phyloP scores from a whole-genome alignment of 2,113 vertebrate species.

The Prinia subflava region DNA sequence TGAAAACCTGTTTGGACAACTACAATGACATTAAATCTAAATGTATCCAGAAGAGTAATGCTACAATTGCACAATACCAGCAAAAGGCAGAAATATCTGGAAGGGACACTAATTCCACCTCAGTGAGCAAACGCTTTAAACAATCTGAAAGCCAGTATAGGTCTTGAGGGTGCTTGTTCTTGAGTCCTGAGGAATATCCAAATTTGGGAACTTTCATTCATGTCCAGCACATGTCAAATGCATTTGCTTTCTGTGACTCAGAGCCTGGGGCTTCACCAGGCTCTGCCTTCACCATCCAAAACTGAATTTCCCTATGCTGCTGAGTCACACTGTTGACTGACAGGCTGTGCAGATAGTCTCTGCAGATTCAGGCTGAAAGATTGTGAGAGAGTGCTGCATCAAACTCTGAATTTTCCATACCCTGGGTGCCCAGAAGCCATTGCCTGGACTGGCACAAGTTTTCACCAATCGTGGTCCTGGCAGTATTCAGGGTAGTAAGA shows the following conservation, averaged over 20 bases:
- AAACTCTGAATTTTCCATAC: neutral
- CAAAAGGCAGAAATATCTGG: neutral
- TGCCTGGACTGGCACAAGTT: neutral
- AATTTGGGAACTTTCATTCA: neutral
- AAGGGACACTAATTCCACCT: neutral
- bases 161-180: neutral
- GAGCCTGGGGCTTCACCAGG: neutral
- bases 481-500: neutral
- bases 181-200: neutral
- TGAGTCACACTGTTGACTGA: slow-evolving; percentile 15
- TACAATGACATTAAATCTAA: neutral
- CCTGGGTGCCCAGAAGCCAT: neutral
- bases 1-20: neutral
- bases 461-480: neutral
- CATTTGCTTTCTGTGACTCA: slow-evolving; percentile 37
- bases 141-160: neutral
- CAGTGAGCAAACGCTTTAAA: neutral
- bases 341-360: neutral
- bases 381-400: neutral
- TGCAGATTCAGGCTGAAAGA: neutral
- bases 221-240: neutral
- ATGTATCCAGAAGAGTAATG: neutral
- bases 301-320: neutral
- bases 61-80: neutral
- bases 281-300: neutral